Evolutionary conservation across 2,888 invertebrate genomes (phyloP), one percentile per base, ranked within the genome.

Genomic region (Seira musarum): DNA sequence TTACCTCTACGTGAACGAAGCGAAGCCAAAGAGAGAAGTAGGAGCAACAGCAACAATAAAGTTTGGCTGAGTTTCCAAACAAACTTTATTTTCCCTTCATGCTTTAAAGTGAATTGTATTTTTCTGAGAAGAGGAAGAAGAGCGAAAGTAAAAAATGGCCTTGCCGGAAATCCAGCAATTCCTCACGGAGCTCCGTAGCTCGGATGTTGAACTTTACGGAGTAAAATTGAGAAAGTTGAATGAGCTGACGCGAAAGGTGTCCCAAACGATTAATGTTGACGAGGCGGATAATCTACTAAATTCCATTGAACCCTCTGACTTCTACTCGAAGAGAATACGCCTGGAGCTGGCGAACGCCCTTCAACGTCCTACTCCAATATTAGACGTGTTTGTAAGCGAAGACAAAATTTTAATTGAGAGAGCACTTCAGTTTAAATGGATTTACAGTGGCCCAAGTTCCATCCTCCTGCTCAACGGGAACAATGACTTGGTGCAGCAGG

Each of bases 361-460:
- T 25, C 63, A 81, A 65, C 78, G 81, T 6, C 78, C 82, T 1
- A 66, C 57, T 10, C 80, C 75, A 8, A 71, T 83, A 17, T 35
- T 84, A n/a, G 83, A 83, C 15, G 75, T 71, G 8, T 74, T 82
- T 15, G 69, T 75, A 53, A 78, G 77, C 63, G 84, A 81, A 65
- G 76, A 82, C 49, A 60, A 71, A 53, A 24, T 79, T 25, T 30
- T 81, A 57, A 73, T 82, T 22, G 72, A 81, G 19, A 68, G 81
- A 67, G 81, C 84, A 6, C 67, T 83, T 15, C 80, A 83, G 40
- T 75, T 84, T 49, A 66, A 60, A 24, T 84, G 84, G 84, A 82
- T 84, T 22, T 84, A 80, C 60, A 63, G 24, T 6, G 70, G 70
- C 2, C 35, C 65, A 17, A 75, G 65, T n/a, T 69, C 72, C 57